Conservation (phyloP, 2,797 vertebrate genomes). For the Astyanax mexicanus region DNA sequence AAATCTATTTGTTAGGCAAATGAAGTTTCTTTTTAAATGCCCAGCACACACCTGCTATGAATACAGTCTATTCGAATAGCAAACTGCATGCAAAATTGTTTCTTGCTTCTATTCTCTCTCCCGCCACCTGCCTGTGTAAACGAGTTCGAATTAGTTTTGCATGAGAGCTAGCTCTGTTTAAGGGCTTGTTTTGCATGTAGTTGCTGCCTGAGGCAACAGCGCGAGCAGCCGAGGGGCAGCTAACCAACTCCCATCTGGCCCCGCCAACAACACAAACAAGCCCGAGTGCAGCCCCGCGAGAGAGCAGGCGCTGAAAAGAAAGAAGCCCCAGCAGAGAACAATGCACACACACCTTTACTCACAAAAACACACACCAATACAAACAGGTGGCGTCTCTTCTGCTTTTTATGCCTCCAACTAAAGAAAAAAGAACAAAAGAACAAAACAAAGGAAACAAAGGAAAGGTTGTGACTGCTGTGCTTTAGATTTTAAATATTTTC, state of each 20-base stretch:
- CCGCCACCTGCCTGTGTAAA: conserved; percentile 30
- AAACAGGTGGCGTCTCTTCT: conserved; percentile 38
- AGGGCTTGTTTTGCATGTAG: conserved; percentile 82
- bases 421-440: conserved; percentile 20
- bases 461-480: background rate
- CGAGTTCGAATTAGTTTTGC: conserved; percentile 60
- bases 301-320: conserved; percentile 53
- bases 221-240: conserved; percentile 76
- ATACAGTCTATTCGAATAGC: conserved; percentile 13
- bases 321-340: conserved; percentile 49
- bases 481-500: background rate
- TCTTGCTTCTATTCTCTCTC: conserved; percentile 67
- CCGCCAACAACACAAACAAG: conserved; percentile 62
- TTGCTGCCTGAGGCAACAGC: conserved; percentile 64
- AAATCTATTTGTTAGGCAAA: conserved; percentile 36
- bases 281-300: conserved; percentile 47
- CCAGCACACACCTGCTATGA: conserved; percentile 8
- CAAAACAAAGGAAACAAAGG: background rate
- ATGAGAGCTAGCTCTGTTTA: conserved; percentile 74
- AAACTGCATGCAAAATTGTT: conserved; percentile 43
- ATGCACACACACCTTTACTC: conserved; percentile 36
- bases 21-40: conserved; percentile 18
- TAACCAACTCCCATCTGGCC: conserved; percentile 59
- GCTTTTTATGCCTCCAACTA: conserved; percentile 7
- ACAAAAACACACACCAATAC: conserved; percentile 49